Evolutionary conservation across 2,113 vertebrate species (phyloP).

Genomic region (Pyxicephalus adspersus): DNA sequence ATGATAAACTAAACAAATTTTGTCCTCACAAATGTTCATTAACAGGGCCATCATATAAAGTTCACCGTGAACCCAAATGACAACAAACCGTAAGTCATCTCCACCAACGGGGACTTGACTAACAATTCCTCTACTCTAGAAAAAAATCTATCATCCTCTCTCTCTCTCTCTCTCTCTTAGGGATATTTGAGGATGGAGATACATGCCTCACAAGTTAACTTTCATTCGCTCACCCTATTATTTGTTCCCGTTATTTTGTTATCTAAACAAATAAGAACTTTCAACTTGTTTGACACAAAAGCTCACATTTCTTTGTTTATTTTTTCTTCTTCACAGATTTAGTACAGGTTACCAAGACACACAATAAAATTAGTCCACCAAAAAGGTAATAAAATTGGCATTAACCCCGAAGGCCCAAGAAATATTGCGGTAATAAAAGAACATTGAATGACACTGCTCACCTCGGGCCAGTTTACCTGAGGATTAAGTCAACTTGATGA

Average conservation of each 20-base stretch:
- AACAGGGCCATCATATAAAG: no score
- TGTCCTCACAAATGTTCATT: no score
- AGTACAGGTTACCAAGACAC: not conserved
- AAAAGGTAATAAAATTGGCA: slow-evolving; percentile 56
- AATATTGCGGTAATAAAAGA: slow-evolving; percentile 56
- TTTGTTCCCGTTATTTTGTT: not conserved
- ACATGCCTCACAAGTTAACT: no score
- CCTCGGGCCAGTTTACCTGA: slow-evolving; percentile 51
- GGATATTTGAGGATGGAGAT: no score
- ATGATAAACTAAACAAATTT: no score
- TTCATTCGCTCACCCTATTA: no score
- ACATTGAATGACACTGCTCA: slow-evolving; percentile 42
- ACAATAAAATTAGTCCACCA: slow-evolving; percentile 53
- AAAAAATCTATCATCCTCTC: no score
- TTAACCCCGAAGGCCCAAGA: slow-evolving; percentile 45
- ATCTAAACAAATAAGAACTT: not conserved
- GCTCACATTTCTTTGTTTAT: not conserved
- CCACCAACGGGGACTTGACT: no score
- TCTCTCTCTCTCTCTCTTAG: no score
- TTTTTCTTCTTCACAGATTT: slow-evolving; percentile 1
- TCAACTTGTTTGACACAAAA: slow-evolving; percentile 25
- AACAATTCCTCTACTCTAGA: no score
- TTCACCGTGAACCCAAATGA: no score
- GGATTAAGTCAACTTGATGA: slow-evolving; percentile 49
- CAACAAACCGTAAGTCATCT: no score